Evolutionary conservation across 2,113 vertebrate genomes (phyloP), one percentile per base, ranked within the genome.

Genomic region (Pelusios castaneus): DNA sequence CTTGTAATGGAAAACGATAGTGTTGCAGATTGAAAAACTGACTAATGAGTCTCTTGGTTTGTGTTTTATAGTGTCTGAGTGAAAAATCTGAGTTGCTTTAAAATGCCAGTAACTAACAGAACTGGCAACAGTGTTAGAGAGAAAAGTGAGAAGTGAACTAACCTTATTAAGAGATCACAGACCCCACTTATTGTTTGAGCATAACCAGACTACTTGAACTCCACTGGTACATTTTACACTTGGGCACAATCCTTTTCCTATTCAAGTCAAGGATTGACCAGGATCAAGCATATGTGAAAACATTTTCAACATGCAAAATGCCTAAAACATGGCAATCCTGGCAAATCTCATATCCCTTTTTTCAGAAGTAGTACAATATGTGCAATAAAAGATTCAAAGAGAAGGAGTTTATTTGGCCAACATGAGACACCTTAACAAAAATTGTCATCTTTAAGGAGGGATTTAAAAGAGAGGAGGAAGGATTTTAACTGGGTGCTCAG

Each of bases 171-270:
- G 10, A 63, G 38, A 88, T 1, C 0, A 85, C 87, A 85, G 80
- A 9, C 31, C 75, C 41, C 47, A 45, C 17, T 91, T 79, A 13
- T 51, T 91, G 12, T n/a, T 73, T 22, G n/a, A 76, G 47, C 47
- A 80, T 60, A 22, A 3, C 54, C 41, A 75, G 0, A 0, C 0
- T 41, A 1, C 2, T 21, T n/a, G 38, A 38, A 22, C 38, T 75
- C 70, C 70, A 8, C 38, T 75, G 10, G 6, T 25, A 87, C 9
- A 5, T 2, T 75, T 91, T 87, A 51, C 8, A 22, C 12, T 82
- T 58, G 3, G 22, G 9, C 89, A 84, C 2, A 1, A 4, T 41
- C 22, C 67, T 19, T 16, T 34, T n/a, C 34, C 31, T 7, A 67
- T n/a, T 34, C n/a, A 67, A 67, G 34, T n/a, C 55, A n/a, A 8